These are phyloP conservation scores for Xanthorhoe designata DNA, from an alignment of 2,888 invertebrate species.

Conservation along the genomic window DNA sequence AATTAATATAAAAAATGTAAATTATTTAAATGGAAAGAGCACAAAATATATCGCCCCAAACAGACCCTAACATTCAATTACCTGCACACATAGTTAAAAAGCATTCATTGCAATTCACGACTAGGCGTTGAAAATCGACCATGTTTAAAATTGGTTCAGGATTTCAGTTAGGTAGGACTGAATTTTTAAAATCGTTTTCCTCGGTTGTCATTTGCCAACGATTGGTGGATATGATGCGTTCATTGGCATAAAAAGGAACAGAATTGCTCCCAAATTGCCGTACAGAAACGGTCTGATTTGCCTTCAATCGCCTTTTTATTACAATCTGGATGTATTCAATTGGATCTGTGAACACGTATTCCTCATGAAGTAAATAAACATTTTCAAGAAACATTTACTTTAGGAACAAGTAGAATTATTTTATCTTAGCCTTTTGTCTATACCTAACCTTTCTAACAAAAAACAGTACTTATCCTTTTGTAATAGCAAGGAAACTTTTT, in stretches of 20 bases:
- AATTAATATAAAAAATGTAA: too few relatives aligned
- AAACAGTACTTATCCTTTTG: background rate
- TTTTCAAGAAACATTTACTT: background rate
- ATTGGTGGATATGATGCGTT: constrained; percentile 49
- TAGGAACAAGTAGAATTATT: background rate
- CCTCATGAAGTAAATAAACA: constrained; percentile 11
- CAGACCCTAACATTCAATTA: background rate
- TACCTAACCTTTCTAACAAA: background rate
- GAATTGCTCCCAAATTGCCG: constrained; percentile 51
- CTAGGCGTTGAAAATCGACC: background rate
- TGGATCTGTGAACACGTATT: constrained; percentile 23
- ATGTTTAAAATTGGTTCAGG: constrained; percentile 6
- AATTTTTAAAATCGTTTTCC: constrained; percentile 34
- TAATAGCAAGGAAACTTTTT: background rate
- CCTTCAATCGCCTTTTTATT: constrained; percentile 48
- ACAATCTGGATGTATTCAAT: constrained; percentile 39
- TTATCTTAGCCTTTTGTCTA: background rate
- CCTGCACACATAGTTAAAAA: background rate
- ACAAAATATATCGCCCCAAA: background rate
- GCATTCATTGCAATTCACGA: background rate
- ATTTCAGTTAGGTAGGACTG: constrained; percentile 14
- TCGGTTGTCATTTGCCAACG: constrained; percentile 49
- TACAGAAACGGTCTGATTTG: constrained; percentile 53
- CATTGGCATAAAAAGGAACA: constrained; percentile 54
- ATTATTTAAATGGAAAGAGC: background rate